phyloP scores from a whole-genome alignment of 2,888 invertebrate genomes.

The Drosophila glabriapex region DNA sequence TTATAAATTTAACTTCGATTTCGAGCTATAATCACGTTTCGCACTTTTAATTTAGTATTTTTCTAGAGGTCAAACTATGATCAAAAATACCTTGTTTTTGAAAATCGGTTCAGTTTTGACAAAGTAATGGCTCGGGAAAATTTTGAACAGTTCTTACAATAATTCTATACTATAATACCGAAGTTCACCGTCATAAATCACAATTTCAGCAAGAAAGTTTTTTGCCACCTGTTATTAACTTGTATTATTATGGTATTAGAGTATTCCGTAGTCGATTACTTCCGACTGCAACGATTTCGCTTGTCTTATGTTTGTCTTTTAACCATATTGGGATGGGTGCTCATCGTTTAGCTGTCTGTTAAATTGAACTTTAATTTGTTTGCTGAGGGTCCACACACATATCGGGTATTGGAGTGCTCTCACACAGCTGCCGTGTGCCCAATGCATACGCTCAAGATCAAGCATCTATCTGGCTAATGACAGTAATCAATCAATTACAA shows the following conservation, averaged over 20 bases:
- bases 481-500: slow-evolving; percentile 75
- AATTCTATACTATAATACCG: neutral
- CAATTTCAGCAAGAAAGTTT: neutral
- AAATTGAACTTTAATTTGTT: slow-evolving; percentile 58
- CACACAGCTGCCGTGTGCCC: slow-evolving; percentile 34
- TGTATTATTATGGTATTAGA: neutral
- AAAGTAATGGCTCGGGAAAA: neutral
- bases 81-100: neutral
- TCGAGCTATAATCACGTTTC: neutral
- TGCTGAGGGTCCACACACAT: slow-evolving; percentile 27
- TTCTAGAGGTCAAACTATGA: neutral
- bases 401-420: neutral
- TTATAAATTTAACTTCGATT: neutral
- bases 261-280: neutral
- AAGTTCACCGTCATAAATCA: neutral
- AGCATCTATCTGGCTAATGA: slow-evolving; percentile 52
- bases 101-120: neutral
- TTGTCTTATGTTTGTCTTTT: slow-evolving; percentile 18
- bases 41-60: no score
- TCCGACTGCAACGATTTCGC: neutral
- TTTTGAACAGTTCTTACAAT: neutral
- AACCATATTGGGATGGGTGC: slow-evolving; percentile 26
- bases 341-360: slow-evolving; percentile 47
- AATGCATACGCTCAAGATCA: slow-evolving; percentile 46
- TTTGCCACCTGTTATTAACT: neutral